Evolutionary conservation across 2,113 vertebrate species (phyloP).

Genomic region (Ctenomys sociabilis): DNA sequence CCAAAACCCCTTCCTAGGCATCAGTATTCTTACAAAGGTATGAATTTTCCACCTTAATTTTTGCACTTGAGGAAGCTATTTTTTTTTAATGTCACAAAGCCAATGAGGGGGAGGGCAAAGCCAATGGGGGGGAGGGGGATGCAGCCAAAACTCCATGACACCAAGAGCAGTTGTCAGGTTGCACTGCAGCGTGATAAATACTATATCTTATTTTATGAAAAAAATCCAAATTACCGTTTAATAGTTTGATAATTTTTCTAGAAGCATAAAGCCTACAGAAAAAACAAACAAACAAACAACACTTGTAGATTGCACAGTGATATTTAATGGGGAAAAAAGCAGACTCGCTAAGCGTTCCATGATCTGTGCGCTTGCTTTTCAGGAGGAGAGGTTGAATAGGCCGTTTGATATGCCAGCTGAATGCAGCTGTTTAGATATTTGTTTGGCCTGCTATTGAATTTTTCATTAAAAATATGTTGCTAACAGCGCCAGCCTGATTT

Average conservation of each 20-base stretch:
- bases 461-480: constrained; percentile 89
- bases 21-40: constrained; percentile 20
- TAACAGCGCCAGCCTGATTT: constrained; percentile 89
- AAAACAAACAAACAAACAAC: constrained; percentile 48
- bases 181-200: constrained; percentile 28
- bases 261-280: constrained; percentile 57
- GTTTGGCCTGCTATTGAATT: constrained; percentile 84
- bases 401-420: constrained; percentile 79
- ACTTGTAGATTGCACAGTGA: constrained; percentile 75
- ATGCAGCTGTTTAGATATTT: constrained; percentile 86
- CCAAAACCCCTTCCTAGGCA: neutral
- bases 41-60: constrained; percentile 68
- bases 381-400: constrained; percentile 58
- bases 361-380: constrained; percentile 66
- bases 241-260: constrained; percentile 59
- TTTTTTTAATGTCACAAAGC: constrained; percentile 82
- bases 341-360: constrained; percentile 4
- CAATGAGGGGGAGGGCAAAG: no score
- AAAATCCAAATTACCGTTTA: constrained; percentile 70
- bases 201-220: constrained; percentile 27
- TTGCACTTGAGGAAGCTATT: constrained; percentile 73
- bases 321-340: constrained; percentile 58
- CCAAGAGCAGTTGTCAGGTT: neutral
- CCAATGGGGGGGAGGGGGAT: constrained; percentile 74
- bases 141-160: constrained; percentile 76